Base-by-base conservation (phyloP, 1,140 invertebrate genomes). In the Heliconius eleuchia region DNA sequence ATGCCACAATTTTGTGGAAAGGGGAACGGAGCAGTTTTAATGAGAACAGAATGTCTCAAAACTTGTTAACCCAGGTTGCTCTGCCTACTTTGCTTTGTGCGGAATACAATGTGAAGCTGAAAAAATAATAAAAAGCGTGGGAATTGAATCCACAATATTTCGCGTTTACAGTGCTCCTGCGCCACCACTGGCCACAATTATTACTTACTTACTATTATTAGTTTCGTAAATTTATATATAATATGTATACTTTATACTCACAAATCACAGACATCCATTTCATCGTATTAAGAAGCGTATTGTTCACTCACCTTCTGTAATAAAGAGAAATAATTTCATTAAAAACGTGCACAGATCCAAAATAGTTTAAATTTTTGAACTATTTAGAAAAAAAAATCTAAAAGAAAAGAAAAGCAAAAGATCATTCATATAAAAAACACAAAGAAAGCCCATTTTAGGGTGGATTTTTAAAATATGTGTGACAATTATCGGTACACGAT, bases 401-500 rank as follows among this genome's bases (percentile, higher is more conserved):
- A 73, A 73, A 60, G 57, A 76, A 73, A 73, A 60, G 57, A 81
- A 80, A 82, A 80, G 87, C 78, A 85, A 82, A 70, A 74, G 81
- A 74, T 80, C 55, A 84, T 85, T 89, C 80, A 78, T 78, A 89
- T 81, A 89, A 16, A 46, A 34, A 34, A 89, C 86, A 86, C 86
- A 87, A 85, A 85, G 84, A 86, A 85, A 84, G 77, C 77, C 83
- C 73, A 83, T 86, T 87, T 83, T 82, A 86, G 82, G 84, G 82
- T 85, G 87, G 84, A 85, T 88, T 88, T 92, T 88, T 93, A 92
- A 94, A 93, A 92, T 94, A 94, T 91, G 92, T 94, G 92, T 86
- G 92, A 94, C 92, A 94, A 94, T 94, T 94, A 94, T 93, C 90
- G 83, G 86, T 88, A 94, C 92, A 94, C 77, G 92, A 88, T 87